These are phyloP conservation scores for Microplitis manilae DNA, from an alignment of 2,888 invertebrate species.

Conservation along the genomic window DNA sequence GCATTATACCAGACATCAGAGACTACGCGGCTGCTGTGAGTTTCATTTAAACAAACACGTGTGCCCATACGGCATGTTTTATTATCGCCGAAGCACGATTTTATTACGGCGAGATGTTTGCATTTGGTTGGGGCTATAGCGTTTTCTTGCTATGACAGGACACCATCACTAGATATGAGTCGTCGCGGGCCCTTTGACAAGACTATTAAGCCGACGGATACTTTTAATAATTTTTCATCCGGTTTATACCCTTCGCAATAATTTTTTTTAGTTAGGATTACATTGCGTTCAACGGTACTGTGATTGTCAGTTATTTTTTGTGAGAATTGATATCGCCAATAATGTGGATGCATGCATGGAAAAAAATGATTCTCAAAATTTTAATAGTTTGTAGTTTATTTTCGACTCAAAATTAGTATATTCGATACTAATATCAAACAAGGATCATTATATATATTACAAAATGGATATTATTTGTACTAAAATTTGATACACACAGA, in stretches of 20 bases:
- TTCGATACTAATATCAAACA: no score
- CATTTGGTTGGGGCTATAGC: slow-evolving; percentile 52
- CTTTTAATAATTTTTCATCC: slow-evolving; percentile 14
- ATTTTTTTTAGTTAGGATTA: background rate
- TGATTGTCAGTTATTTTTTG: no score
- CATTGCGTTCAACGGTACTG: no score
- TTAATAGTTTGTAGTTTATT: no score
- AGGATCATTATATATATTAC: no score
- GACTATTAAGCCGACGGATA: slow-evolving; percentile 6
- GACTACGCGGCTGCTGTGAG: background rate
- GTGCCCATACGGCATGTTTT: slow-evolving; percentile 59
- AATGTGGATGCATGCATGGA: no score
- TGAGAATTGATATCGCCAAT: no score
- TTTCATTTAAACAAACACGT: slow-evolving; percentile 57
- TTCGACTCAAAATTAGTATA: no score
- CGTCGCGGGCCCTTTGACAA: slow-evolving; percentile 14
- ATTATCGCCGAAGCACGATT: slow-evolving; percentile 63
- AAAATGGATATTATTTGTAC: no score
- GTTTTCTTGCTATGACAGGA: slow-evolving; percentile 10
- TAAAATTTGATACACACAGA: no score
- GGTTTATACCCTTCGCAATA: background rate
- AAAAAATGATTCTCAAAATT: no score
- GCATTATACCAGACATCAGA: slow-evolving; percentile 8
- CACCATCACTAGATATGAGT: background rate
- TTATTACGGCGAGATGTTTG: slow-evolving; percentile 63